These are phyloP conservation scores for Alentia gelatinosa DNA, from an alignment of 2,888 invertebrate species.

Conservation along the genomic window DNA sequence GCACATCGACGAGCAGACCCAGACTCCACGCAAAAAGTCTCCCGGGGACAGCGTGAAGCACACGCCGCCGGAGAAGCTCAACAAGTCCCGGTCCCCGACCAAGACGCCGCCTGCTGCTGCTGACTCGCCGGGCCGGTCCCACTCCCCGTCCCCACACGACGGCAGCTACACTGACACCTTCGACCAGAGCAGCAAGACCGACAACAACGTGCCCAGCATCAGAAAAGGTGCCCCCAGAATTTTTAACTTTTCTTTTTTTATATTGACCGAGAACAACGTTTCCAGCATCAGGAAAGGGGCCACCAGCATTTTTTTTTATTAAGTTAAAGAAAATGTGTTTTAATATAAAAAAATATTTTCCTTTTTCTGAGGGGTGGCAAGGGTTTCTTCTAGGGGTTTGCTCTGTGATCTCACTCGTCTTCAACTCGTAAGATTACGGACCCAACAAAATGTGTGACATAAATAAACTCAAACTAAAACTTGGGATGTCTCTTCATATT, in stretches of 20 bases:
- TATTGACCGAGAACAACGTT: no score
- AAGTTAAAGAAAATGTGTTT: not conserved
- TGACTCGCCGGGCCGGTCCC: slow-evolving; percentile 8
- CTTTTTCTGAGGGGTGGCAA: no score
- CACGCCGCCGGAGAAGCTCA: slow-evolving; percentile 39
- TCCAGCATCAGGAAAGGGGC: no score
- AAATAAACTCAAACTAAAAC: no score
- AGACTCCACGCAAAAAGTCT: slow-evolving; percentile 22
- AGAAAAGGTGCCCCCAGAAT: slow-evolving; percentile 49
- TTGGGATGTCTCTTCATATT: no score
- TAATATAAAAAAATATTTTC: not conserved
- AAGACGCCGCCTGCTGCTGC: not conserved
- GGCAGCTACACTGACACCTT: slow-evolving; percentile 65
- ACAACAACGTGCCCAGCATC: slow-evolving; percentile 70
- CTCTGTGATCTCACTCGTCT: no score
- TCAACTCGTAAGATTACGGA: no score
- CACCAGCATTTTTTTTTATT: no score
- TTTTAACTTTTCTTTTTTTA: no score
- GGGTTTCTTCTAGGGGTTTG: no score
- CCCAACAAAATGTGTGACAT: no score
- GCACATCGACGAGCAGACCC: not conserved
- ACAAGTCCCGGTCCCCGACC: not conserved
- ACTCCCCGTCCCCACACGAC: slow-evolving; percentile 58
- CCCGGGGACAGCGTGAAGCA: not conserved
- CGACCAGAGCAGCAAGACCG: slow-evolving; percentile 65